Conservation (phyloP, 2,797 vertebrate species). For the Ibycter americanus region DNA sequence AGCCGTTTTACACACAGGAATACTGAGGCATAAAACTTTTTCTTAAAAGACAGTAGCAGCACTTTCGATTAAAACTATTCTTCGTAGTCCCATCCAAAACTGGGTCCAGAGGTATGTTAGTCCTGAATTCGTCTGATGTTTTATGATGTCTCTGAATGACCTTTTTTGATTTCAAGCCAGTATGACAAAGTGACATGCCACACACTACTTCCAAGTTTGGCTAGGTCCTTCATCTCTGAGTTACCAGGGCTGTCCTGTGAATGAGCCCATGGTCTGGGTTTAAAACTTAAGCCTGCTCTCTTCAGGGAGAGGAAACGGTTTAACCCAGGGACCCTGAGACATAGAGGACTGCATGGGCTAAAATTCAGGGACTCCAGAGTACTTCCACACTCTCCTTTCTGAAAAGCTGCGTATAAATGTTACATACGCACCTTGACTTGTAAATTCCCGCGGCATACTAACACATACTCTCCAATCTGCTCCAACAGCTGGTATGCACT, state of each 20-base stretch:
- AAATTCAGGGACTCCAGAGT: background rate
- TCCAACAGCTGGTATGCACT: constrained; percentile 83
- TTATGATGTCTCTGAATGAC: background rate
- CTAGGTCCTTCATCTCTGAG: background rate
- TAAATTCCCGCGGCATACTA: constrained; percentile 82
- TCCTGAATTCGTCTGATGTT: background rate
- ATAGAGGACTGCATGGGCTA: background rate
- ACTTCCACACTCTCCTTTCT: constrained; percentile 1
- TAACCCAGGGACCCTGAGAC: background rate
- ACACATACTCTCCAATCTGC: constrained; percentile 82
- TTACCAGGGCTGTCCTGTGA: background rate
- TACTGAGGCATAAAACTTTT: background rate
- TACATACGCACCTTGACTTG: constrained; percentile 83
- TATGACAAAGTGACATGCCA: background rate
- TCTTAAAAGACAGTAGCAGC: background rate
- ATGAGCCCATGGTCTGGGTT: background rate
- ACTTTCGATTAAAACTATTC: background rate
- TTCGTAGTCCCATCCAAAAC: background rate
- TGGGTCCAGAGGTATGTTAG: background rate
- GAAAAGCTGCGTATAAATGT: constrained; percentile 28
- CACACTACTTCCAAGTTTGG: background rate
- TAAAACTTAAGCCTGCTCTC: background rate
- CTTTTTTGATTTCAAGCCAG: background rate
- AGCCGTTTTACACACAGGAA: background rate
- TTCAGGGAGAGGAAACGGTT: background rate